A percentile compares a stretch with the other conserved stretches of the same genome.
These are phyloP conservation scores for Astropecten irregularis DNA, from an alignment of 53 echinoderm and acorn worm genomes.

Conservation along the genomic window DNA sequence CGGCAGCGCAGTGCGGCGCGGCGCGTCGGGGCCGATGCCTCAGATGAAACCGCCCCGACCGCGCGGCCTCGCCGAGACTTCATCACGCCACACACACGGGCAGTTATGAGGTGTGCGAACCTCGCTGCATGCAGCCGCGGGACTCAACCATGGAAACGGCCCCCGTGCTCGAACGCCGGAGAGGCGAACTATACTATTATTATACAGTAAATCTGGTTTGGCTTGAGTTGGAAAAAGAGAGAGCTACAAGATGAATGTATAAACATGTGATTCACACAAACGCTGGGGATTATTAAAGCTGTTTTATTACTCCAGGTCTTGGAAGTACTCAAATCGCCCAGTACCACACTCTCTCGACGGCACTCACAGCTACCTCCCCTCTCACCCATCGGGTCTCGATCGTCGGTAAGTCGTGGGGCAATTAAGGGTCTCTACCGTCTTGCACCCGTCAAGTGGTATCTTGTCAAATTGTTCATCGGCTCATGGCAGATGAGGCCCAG, in stretches of 20 bases:
- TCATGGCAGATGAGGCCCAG: conserved; percentile 26
- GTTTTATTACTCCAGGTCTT: conserved; percentile 6
- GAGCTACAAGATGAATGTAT: neutral
- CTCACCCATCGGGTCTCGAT: no score
- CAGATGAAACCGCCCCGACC: neutral
- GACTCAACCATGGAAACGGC: no score
- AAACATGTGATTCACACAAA: conserved; percentile 50
- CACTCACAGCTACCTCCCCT: no score
- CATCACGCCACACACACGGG: no score
- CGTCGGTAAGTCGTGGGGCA: conserved; percentile 32
- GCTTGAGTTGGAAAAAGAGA: neutral
- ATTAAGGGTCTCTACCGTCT: conserved; percentile 14
- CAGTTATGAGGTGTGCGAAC: no score
- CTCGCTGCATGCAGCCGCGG: no score
- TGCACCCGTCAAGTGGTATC: conserved; percentile 37
- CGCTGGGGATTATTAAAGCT: neutral
- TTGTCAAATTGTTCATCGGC: conserved; percentile 44
- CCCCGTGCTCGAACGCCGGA: no score
- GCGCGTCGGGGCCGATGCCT: neutral
- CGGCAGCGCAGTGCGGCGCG: conserved; percentile 9
- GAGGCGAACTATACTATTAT: no score
- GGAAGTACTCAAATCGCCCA: neutral
- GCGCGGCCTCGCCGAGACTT: neutral
- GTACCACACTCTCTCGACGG: no score
- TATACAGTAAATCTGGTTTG: no score